These are phyloP conservation scores for Castor canadensis DNA, from an alignment of 2,113 vertebrate genomes.

Conservation along the genomic window DNA sequence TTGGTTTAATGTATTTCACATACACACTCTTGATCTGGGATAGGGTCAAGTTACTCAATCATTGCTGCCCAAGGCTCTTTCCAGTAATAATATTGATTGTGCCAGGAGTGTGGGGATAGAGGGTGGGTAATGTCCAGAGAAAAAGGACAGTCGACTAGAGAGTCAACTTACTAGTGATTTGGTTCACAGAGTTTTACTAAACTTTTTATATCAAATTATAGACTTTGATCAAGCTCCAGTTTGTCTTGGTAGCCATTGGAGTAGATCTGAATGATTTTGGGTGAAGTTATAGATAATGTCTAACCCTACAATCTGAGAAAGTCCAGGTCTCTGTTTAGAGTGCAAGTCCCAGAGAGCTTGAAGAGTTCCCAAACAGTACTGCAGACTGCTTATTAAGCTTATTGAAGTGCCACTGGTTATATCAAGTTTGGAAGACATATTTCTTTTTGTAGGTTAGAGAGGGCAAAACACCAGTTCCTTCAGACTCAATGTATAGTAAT, in stretches of 20 bases:
- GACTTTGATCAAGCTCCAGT: not conserved
- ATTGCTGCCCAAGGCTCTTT: not conserved
- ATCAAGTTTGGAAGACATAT: conserved; percentile 5
- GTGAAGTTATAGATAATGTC: not conserved
- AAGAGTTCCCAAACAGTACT: not conserved
- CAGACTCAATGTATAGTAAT: not conserved
- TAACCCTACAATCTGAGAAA: not conserved
- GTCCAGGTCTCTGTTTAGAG: not conserved
- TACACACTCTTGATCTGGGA: not conserved
- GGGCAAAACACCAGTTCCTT: conserved; percentile 40
- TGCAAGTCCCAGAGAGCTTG: not conserved
- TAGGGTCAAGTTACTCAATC: not conserved
- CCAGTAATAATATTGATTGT: not conserved
- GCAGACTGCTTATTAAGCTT: not conserved
- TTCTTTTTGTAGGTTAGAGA: conserved; percentile 25
- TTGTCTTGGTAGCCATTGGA: not conserved
- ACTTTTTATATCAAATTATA: conserved; percentile 16
- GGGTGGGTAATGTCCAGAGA: not conserved
- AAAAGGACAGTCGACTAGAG: not conserved
- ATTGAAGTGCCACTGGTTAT: conserved; percentile 1
- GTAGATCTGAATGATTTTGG: not conserved
- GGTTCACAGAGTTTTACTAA: not conserved
- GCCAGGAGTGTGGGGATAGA: no score
- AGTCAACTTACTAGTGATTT: not conserved
- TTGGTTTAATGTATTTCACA: not conserved